phyloP scores from a whole-genome alignment of 2,797 vertebrate genomes.

The Tenualosa ilisha region DNA sequence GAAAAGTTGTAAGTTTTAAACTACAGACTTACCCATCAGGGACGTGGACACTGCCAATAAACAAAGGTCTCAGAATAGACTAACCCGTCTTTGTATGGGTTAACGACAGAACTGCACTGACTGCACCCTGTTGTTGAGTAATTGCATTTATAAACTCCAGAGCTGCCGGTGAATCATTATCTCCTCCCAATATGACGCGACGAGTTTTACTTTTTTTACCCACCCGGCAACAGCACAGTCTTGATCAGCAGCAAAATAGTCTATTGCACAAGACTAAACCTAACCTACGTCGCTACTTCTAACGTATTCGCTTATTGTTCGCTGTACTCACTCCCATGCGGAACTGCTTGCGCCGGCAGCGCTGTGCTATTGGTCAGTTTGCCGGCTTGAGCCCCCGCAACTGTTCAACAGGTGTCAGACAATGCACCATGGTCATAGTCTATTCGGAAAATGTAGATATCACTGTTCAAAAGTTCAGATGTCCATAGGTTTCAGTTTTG shows the following conservation, averaged over 20 bases:
- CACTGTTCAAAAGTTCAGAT: background rate
- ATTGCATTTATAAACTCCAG: slow-evolving; percentile 20
- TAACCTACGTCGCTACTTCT: background rate
- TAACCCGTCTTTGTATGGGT: slow-evolving; percentile 10
- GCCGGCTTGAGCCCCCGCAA: background rate
- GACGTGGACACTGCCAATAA: background rate
- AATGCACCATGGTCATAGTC: slow-evolving; percentile 16
- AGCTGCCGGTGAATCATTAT: background rate
- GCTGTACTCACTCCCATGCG: background rate
- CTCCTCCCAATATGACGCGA: slow-evolving; percentile 13
- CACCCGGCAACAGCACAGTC: background rate
- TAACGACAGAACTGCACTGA: slow-evolving; percentile 14
- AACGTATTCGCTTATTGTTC: slow-evolving; percentile 13
- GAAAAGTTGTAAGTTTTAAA: background rate
- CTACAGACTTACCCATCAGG: slow-evolving; percentile 8
- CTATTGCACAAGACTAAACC: slow-evolving; percentile 4
- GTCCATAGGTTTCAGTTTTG: background rate
- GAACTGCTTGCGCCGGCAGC: background rate
- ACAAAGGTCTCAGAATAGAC: slow-evolving; percentile 6
- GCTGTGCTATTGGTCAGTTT: background rate
- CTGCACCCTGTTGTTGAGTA: slow-evolving; percentile 11
- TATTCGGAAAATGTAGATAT: slow-evolving; percentile 37
- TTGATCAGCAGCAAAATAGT: background rate
- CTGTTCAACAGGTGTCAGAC: slow-evolving; percentile 9
- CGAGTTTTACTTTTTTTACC: slow-evolving; percentile 6